Percentiles rank a stretch among this genome's conserved stretches.
These are phyloP conservation scores for Plutella xylostella DNA, from an alignment of 2,888 invertebrate species.

Conservation along the genomic window DNA sequence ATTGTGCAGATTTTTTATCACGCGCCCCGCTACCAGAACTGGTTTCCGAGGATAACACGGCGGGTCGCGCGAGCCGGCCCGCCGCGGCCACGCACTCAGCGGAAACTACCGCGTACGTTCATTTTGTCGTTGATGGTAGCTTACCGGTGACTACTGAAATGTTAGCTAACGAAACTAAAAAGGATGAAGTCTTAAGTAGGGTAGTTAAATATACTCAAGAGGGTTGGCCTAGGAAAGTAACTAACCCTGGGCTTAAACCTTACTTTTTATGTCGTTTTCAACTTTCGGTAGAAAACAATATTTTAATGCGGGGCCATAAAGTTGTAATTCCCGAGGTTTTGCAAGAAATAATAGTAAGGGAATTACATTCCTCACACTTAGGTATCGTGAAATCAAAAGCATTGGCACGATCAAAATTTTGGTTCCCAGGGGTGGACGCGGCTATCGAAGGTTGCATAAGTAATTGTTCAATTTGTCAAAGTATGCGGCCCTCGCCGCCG, in stretches of 20 bases:
- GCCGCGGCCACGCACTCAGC: not conserved
- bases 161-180: not conserved
- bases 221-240: not conserved
- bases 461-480: not conserved
- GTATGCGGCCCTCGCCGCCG: not conserved
- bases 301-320: constrained; percentile 1
- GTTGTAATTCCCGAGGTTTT: not conserved
- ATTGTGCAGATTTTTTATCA: constrained; percentile 1
- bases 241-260: not conserved
- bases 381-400: constrained; percentile 1
- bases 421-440: not conserved
- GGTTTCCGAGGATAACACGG: not conserved
- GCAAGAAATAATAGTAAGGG: not conserved
- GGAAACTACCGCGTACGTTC: not conserved
- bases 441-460: not conserved
- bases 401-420: not conserved
- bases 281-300: not conserved
- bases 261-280: not conserved
- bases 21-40: constrained; percentile 3
- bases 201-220: not conserved
- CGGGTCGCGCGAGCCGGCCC: not conserved
- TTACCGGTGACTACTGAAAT: not conserved
- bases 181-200: not conserved
- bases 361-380: not conserved
- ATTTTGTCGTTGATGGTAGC: not conserved